Base-by-base conservation (phyloP, 2,888 invertebrate genomes). In the Urechis unicinctus region DNA sequence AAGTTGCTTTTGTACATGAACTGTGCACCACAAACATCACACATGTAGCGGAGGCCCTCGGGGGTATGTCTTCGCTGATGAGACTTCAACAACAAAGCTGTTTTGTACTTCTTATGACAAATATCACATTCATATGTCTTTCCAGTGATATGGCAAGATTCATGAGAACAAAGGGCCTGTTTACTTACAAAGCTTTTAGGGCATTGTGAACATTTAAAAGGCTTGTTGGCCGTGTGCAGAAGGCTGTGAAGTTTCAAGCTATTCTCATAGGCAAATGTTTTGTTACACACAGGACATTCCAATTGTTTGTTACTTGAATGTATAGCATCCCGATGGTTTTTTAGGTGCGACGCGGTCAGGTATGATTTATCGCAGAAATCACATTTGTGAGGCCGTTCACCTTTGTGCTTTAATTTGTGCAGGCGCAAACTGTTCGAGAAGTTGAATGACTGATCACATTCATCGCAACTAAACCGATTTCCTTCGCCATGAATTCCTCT, bases 391-490 rank as follows among this genome's bases (percentile, higher is more conserved):
- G 74, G 74, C 4, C 73, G 62, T 9, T 57, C 57, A 0, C 74
- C 73, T 9, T 61, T 55, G 58, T 74, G 73, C 43, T 69, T 66
- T 28, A 69, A 61, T 36, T 63, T 52, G 54, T 73, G 73, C 2
- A 74, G 66, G 41, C 70, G 66, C 21, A 68, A 64, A 52, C 72
- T 72, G 59, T 73, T 68, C 56, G 66, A 64, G 56, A 73, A 73
- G 55, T 68, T 73, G 52, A 73, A 74, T 0, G 62, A 44, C 17
- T 62, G 61, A 21, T 63, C 65, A 58, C 74, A 74, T 56, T 67
- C 59, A 1, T 64, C 60, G 59, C 74, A 74, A 13, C 63, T 60
- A 59, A 67, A 74, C 0, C 66, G 67, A 49, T 73, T 70, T 2
- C 24, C 36, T 41, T 47, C 46, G 21, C 61, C 53, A 55, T 74